These are phyloP conservation scores for Andrena trimmerana DNA, from an alignment of 2,888 invertebrate genomes.

Conservation along the genomic window DNA sequence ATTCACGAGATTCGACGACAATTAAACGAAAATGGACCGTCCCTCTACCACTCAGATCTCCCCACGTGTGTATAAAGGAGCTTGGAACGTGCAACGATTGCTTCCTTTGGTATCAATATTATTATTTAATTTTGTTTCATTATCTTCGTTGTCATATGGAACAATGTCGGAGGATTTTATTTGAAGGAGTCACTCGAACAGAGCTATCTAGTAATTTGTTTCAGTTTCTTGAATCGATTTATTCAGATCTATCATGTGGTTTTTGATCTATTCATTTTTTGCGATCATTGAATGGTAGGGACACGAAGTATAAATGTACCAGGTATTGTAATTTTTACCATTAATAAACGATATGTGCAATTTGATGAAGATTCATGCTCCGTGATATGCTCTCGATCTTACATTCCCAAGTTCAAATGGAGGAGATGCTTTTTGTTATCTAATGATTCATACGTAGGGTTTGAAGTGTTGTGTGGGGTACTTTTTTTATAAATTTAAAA, in stretches of 20 bases:
- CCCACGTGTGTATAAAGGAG: background rate
- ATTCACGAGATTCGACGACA: slow-evolving; percentile 65
- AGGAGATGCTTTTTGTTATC: too few species aligned
- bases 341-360: slow-evolving; percentile 31
- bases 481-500: too few species aligned
- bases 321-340: slow-evolving; percentile 70
- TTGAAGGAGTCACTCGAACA: background rate
- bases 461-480: too few species aligned
- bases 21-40: slow-evolving; percentile 58
- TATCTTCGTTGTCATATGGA: background rate
- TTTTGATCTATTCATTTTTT: background rate
- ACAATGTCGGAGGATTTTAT: background rate
- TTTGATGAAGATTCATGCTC: background rate
- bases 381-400: background rate
- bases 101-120: background rate
- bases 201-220: slow-evolving; percentile 16
- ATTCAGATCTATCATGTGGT: background rate
- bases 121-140: background rate
- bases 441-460: too few species aligned
- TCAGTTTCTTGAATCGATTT: background rate
- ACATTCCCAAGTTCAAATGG: too few species aligned
- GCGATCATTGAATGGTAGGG: background rate
- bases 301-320: slow-evolving; percentile 68
- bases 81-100: background rate
- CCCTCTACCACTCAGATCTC: background rate